Conservation (phyloP, 2,797 vertebrate species). For the Arnoldichthys spilopterus region DNA sequence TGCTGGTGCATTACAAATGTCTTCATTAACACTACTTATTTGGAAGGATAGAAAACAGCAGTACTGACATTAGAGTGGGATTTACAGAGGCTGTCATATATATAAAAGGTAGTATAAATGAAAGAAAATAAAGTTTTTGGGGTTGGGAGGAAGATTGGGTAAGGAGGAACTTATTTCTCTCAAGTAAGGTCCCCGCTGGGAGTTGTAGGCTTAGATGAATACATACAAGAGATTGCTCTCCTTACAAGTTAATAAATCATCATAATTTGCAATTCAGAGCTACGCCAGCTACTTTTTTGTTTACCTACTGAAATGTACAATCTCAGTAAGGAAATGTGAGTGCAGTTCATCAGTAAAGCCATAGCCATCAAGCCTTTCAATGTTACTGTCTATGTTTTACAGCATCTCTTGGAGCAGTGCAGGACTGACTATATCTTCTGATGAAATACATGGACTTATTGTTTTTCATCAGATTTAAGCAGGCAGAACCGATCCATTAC, state of each 20-base stretch:
- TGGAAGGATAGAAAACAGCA: neutral
- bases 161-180: neutral
- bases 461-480: neutral
- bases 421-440: too few relatives aligned
- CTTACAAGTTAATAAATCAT: neutral
- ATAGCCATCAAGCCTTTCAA: too few relatives aligned
- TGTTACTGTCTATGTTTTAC: too few relatives aligned
- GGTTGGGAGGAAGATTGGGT: neutral
- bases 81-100: neutral
- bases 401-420: too few relatives aligned
- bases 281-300: neutral
- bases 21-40: neutral
- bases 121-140: too few relatives aligned
- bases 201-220: neutral
- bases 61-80: neutral
- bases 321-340: neutral
- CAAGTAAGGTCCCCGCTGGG: neutral
- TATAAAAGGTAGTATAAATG: neutral
- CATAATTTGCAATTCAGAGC: neutral
- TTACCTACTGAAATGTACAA: neutral
- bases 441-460: too few relatives aligned
- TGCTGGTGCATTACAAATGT: neutral
- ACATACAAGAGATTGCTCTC: neutral
- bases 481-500: neutral
- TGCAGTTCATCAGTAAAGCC: too few relatives aligned